These are phyloP conservation scores for Campaea margaritaria DNA, from an alignment of 2,888 invertebrate species.

Conservation along the genomic window DNA sequence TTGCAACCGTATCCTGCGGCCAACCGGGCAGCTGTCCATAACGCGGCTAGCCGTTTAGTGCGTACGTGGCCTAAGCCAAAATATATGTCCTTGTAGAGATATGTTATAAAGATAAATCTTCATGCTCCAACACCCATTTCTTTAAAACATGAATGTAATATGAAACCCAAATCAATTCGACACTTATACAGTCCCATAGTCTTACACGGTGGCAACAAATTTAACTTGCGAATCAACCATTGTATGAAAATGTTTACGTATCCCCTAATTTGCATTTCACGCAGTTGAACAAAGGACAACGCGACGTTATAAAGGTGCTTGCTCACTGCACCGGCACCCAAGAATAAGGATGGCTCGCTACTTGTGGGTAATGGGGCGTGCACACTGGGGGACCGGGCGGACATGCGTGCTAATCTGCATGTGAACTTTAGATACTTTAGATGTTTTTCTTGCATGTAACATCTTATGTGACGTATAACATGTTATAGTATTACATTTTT, in stretches of 20 bases:
- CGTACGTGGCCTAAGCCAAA: too few relatives aligned
- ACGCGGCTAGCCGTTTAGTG: too few relatives aligned
- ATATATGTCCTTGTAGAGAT: not conserved
- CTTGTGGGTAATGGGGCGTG: constrained; percentile 52
- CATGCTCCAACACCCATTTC: not conserved
- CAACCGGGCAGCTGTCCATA: too few relatives aligned
- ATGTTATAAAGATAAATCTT: too few relatives aligned
- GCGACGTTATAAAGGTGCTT: constrained; percentile 29
- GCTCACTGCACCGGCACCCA: constrained; percentile 38
- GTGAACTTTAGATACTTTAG: constrained; percentile 22
- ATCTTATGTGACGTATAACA: not conserved
- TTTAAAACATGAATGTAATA: constrained; percentile 1
- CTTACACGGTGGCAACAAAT: constrained; percentile 19
- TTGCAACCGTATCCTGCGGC: too few relatives aligned
- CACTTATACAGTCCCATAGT: not conserved
- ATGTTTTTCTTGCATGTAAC: not conserved
- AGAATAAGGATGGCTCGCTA: constrained; percentile 42
- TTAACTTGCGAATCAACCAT: constrained; percentile 27
- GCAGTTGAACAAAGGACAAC: constrained; percentile 37
- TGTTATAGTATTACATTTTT: too few relatives aligned
- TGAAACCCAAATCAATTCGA: too few relatives aligned
- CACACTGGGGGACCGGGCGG: constrained; percentile 30
- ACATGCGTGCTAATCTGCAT: constrained; percentile 41
- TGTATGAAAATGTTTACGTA: constrained; percentile 33
- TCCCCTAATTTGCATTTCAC: constrained; percentile 34